Base-by-base conservation (phyloP, 1,140 invertebrate genomes). In the Teleopsis dalmanni region DNA sequence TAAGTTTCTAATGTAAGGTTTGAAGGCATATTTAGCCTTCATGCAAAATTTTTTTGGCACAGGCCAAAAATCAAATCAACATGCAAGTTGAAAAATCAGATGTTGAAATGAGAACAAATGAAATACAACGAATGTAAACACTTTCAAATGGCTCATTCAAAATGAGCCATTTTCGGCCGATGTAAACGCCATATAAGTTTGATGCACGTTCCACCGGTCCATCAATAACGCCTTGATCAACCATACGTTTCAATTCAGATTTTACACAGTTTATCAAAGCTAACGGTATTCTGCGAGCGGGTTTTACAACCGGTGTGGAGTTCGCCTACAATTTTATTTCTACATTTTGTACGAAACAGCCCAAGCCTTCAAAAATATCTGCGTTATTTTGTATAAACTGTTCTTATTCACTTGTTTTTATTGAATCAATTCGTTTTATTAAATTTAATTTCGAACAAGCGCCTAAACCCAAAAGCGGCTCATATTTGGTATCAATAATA, bases 271-370 rank as follows among this genome's bases (percentile, higher is more conserved):
- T 23, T 9, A 13, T 19, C 2, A 40, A 10, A 18, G 37, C 9
- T 40, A 40, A 14, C 13, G 38, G 6, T 4, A 41, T 23, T 23
- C 22, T 3, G 3, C 38, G 3, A 23, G 38, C 38, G 3, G 38
- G 7, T n/a, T 41, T 41, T 10, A 41, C 38, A 4, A 25, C 10
- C 6, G 38, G 38, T 11, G 16, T 29, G 11, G 42, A 44, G 16
- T 44, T 16, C 11, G 14, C 19, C 8, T 44, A n/a, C 11, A 44
- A 11, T 33, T 44, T 29, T 9, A 44, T 44, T 10, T 44, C 29
- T 16, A 44, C 10, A 44, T 44, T 44, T 29, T n/a, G 3, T 31
- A 44, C 42, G 31, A 44, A 44, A 29, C 42, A 44, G 3, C 26
- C 25, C 14, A 29, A 29, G 3, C 42, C 11, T 43, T 25, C 41